A percentile compares a stretch with the other conserved stretches of the same genome.
These are phyloP conservation scores for Cheilosia urbana DNA, from an alignment of 2,888 invertebrate genomes.

Conservation along the genomic window DNA sequence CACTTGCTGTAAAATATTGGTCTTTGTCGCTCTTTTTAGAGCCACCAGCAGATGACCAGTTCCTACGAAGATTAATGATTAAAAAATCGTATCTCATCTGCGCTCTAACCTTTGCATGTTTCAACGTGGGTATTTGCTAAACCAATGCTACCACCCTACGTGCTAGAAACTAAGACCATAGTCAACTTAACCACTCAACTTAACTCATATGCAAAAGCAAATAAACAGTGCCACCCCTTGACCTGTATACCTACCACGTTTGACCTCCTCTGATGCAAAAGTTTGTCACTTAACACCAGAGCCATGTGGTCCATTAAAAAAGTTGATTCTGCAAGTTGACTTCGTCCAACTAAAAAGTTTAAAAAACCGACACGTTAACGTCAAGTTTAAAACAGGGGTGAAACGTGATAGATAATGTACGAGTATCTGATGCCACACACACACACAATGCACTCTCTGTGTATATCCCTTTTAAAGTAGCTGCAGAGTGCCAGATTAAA, in stretches of 20 bases:
- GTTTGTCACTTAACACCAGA: conserved; percentile 32
- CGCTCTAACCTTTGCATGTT: too few species aligned
- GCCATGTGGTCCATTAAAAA: conserved; percentile 40
- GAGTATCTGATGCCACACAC: background rate
- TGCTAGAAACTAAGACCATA: conserved; percentile 15
- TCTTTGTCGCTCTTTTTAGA: too few species aligned
- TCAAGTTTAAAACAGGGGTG: background rate
- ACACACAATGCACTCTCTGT: background rate
- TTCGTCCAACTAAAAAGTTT: conserved; percentile 21
- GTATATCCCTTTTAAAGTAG: background rate
- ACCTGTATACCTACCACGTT: conserved; percentile 39
- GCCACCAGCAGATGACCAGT: too few species aligned
- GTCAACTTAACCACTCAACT: conserved; percentile 35
- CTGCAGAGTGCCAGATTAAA: background rate
- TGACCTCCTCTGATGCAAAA: conserved; percentile 20
- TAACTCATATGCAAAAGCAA: conserved; percentile 18
- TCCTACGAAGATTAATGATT: too few species aligned
- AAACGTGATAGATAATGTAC: conserved; percentile 10
- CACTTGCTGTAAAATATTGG: too few species aligned
- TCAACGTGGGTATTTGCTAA: background rate
- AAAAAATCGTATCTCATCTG: too few species aligned
- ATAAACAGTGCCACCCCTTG: conserved; percentile 33
- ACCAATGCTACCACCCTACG: background rate
- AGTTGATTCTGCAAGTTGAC: conserved; percentile 5
- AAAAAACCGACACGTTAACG: conserved; percentile 3